These are phyloP conservation scores for Metellina segmentata DNA, from an alignment of 2,888 invertebrate genomes.

Conservation along the genomic window DNA sequence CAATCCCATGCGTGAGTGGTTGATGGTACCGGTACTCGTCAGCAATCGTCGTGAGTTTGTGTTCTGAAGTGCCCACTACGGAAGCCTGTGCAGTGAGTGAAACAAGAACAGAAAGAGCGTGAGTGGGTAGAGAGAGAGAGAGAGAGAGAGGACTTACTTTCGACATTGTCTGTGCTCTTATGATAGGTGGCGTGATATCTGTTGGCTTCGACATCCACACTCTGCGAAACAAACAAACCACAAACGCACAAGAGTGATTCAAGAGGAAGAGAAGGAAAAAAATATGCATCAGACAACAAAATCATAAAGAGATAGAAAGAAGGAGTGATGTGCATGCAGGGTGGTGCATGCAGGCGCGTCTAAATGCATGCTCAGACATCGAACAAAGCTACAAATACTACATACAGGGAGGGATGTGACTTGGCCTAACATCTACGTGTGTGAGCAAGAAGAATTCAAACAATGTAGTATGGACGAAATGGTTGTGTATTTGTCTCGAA, in stretches of 20 bases:
- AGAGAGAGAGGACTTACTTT: slow-evolving; percentile 68
- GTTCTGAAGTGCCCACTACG: not conserved
- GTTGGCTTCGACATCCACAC: slow-evolving; percentile 76
- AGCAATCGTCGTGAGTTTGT: too few relatives aligned
- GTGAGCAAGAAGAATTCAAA: too few relatives aligned
- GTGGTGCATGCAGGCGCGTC: not conserved
- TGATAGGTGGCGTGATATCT: slow-evolving; percentile 72
- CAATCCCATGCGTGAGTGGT: too few relatives aligned
- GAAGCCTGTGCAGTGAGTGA: not conserved
- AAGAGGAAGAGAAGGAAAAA: slow-evolving; percentile 35
- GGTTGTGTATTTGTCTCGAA: too few relatives aligned
- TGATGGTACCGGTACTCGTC: too few relatives aligned
- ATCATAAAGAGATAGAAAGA: slow-evolving; percentile 26
- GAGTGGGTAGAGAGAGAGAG: slow-evolving; percentile 2
- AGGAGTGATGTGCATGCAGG: not conserved
- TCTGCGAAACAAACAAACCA: slow-evolving; percentile 71
- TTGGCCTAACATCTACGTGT: too few relatives aligned
- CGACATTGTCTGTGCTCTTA: slow-evolving; percentile 70
- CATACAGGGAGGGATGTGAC: too few relatives aligned
- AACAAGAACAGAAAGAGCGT: not conserved
- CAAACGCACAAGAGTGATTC: slow-evolving; percentile 57
- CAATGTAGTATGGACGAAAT: too few relatives aligned
- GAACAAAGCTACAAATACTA: not conserved
- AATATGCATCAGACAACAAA: slow-evolving; percentile 42
- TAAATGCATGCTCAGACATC: not conserved